Evolutionary conservation across 64 coral and sea anemone species (phyloP).

Genomic region (Pocillopora damicornis): DNA sequence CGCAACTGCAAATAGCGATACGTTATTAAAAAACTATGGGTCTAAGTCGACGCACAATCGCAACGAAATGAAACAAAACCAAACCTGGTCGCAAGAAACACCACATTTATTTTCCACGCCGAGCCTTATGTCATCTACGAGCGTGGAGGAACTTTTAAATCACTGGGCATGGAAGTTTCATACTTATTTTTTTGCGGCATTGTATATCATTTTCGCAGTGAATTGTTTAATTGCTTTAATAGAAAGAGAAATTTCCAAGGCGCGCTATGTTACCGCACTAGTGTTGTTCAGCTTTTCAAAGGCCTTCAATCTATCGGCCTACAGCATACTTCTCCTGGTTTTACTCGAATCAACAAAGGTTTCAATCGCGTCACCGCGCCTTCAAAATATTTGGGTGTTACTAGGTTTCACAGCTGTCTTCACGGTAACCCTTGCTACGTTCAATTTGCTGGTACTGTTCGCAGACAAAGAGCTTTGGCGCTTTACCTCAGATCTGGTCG

Average conservation of each 20-base stretch:
- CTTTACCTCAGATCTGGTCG: not conserved
- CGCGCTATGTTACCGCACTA: not conserved
- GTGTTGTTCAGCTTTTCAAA: not conserved
- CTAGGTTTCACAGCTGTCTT: not conserved
- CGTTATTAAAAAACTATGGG: no score
- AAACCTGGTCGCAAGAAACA: no score
- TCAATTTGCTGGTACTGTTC: not conserved
- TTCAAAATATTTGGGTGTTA: conserved; percentile 1
- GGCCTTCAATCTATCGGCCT: not conserved
- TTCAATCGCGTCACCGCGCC: not conserved
- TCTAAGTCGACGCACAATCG: no score
- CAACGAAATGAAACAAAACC: no score
- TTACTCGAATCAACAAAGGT: not conserved
- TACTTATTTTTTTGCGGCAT: no score
- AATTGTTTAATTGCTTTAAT: not conserved
- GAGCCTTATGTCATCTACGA: no score
- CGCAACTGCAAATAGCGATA: no score
- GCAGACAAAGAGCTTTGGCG: not conserved
- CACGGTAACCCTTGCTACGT: not conserved
- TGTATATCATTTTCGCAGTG: no score
- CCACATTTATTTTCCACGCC: no score
- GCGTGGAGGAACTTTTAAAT: no score
- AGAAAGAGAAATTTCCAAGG: not conserved
- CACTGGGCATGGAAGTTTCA: no score
- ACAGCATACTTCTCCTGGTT: not conserved